These are phyloP conservation scores for Drosophila kurseongensis DNA, from an alignment of 1,140 invertebrate species.

Conservation along the genomic window DNA sequence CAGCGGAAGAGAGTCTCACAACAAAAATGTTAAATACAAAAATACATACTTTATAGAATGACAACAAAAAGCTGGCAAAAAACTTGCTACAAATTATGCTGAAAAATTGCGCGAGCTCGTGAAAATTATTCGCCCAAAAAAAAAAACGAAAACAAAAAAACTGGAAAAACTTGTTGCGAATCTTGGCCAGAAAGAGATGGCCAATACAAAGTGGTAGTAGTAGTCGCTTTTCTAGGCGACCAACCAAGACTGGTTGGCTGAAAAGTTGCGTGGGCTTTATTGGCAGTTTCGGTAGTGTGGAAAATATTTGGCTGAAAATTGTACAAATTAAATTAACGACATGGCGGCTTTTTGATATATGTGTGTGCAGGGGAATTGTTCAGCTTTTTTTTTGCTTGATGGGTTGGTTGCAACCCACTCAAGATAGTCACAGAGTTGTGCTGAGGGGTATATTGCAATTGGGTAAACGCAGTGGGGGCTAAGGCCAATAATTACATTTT, in stretches of 20 bases:
- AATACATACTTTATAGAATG: slow-evolving; percentile 10
- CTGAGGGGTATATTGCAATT: neutral
- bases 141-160: slow-evolving; percentile 39
- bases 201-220: slow-evolving; percentile 19
- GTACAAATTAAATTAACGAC: slow-evolving; percentile 82
- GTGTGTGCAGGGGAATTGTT: slow-evolving; percentile 16
- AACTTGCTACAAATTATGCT: slow-evolving; percentile 57
- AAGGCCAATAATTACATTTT: neutral
- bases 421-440: neutral
- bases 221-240: slow-evolving; percentile 48
- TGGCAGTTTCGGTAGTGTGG: slow-evolving; percentile 76
- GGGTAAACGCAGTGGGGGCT: neutral
- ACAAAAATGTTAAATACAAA: slow-evolving; percentile 14
- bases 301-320: slow-evolving; percentile 82
- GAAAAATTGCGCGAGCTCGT: slow-evolving; percentile 70
- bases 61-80: slow-evolving; percentile 19
- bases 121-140: slow-evolving; percentile 44
- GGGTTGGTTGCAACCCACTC: slow-evolving; percentile 23
- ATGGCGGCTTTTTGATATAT: slow-evolving; percentile 65
- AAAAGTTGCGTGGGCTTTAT: slow-evolving; percentile 76
- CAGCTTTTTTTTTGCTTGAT: neutral
- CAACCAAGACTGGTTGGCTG: slow-evolving; percentile 72
- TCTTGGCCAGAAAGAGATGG: slow-evolving; percentile 63
- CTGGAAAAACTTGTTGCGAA: slow-evolving; percentile 75
- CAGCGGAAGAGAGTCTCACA: slow-evolving; percentile 40